Conservation (phyloP, 2,113 vertebrate genomes). For the Catharus minimus region DNA sequence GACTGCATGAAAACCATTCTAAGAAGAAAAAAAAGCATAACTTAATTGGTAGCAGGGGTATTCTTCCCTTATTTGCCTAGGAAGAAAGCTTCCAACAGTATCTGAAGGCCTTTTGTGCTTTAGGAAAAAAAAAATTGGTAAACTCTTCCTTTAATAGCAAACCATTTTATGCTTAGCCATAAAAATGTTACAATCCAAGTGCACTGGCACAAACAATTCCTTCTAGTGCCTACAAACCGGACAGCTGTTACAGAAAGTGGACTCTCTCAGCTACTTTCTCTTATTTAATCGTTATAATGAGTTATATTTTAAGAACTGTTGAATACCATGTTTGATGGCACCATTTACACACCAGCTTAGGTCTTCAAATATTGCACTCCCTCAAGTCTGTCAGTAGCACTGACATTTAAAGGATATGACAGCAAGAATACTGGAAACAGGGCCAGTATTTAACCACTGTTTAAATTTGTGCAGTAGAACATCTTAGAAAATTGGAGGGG, state of each 20-base stretch:
- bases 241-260: background rate
- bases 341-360: background rate
- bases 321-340: background rate
- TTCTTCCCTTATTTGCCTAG: background rate
- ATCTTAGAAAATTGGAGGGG: background rate
- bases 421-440: background rate
- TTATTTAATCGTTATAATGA: background rate
- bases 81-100: background rate
- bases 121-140: background rate
- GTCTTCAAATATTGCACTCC: background rate
- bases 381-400: background rate
- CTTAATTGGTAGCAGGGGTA: background rate
- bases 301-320: background rate
- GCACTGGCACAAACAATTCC: conserved; percentile 11
- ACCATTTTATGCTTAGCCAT: conserved; percentile 12
- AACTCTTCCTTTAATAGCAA: conserved; percentile 42
- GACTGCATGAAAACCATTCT: background rate
- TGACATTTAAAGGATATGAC: background rate
- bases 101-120: background rate
- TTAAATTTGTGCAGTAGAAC: background rate
- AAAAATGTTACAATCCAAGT: conserved; percentile 15
- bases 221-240: background rate
- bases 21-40: background rate
- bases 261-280: background rate
- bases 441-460: background rate